Percentiles rank a stretch among this genome's conserved stretches.
phyloP scores from a whole-genome alignment of 2,113 vertebrate genomes.

The Ctenodactylus gundi region DNA sequence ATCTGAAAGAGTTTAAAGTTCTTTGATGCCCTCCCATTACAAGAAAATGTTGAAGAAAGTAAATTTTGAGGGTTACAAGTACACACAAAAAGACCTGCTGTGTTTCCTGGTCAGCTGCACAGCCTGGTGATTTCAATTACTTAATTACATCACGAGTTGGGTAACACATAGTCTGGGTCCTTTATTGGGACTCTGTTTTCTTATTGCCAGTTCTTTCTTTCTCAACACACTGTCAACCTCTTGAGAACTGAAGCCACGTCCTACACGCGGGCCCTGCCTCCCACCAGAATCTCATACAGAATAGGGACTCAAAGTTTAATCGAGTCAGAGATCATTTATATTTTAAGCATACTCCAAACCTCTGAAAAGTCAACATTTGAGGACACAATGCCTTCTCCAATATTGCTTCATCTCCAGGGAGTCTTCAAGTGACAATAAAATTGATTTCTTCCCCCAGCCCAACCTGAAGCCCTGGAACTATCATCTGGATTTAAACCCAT shows the following conservation, averaged over 20 bases:
- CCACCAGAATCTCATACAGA: background rate
- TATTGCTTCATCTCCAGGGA: background rate
- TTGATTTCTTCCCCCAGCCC: conserved; percentile 41
- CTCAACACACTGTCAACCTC: background rate
- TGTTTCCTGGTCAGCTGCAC: background rate
- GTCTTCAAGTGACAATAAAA: conserved; percentile 48
- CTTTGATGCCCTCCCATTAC: background rate
- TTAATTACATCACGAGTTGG: background rate
- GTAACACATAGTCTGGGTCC: background rate
- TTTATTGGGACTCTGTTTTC: background rate
- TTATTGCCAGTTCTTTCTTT: background rate
- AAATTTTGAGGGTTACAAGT: background rate
- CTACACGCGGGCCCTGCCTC: background rate
- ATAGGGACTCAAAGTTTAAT: background rate
- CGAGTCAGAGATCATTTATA: conserved; percentile 35
- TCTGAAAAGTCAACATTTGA: background rate
- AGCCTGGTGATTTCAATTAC: background rate
- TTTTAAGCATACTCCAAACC: conserved; percentile 38
- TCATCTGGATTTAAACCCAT: conserved; percentile 35
- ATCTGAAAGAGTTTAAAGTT: conserved; percentile 22
- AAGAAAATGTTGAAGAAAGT: background rate
- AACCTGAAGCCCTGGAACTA: conserved; percentile 39
- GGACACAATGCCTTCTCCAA: background rate
- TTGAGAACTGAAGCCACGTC: background rate
- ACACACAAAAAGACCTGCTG: background rate